A percentile compares a stretch with the other conserved stretches of the same genome.
Conservation (phyloP, 2,797 vertebrate species). For the Propithecus perrieri region DNA sequence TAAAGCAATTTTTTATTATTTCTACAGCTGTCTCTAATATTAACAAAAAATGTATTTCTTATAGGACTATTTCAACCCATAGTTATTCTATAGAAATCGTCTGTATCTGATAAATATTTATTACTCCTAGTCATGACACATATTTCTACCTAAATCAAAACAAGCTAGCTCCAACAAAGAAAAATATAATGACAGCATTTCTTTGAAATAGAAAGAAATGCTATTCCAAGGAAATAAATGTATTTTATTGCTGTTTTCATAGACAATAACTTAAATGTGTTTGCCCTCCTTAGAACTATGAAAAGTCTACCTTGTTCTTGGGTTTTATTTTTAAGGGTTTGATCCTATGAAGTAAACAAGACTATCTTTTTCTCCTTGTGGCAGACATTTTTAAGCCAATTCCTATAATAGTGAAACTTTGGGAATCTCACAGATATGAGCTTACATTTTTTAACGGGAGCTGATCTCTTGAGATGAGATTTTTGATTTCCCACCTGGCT, state of each 20-base stretch:
- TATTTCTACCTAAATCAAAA: conserved; percentile 41
- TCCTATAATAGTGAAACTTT: conserved; percentile 44
- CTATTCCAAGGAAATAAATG: background rate
- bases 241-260: background rate
- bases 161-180: background rate
- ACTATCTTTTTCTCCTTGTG: conserved; percentile 41
- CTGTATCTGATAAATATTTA: conserved; percentile 4
- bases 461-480: conserved; percentile 58
- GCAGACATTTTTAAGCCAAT: conserved; percentile 44
- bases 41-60: background rate
- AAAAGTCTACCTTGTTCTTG: background rate
- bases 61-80: background rate
- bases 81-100: background rate
- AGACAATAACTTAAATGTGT: background rate
- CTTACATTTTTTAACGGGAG: conserved; percentile 24
- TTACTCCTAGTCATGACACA: background rate
- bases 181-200: background rate
- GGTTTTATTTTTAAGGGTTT: conserved; percentile 57
- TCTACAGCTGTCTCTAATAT: background rate
- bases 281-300: background rate
- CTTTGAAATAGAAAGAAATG: background rate
- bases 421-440: background rate
- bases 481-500: conserved; percentile 76
- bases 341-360: conserved; percentile 48
- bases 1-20: conserved; percentile 6